Conservation (phyloP, 1,140 invertebrate genomes). For the Zelostemma sp. region DNA sequence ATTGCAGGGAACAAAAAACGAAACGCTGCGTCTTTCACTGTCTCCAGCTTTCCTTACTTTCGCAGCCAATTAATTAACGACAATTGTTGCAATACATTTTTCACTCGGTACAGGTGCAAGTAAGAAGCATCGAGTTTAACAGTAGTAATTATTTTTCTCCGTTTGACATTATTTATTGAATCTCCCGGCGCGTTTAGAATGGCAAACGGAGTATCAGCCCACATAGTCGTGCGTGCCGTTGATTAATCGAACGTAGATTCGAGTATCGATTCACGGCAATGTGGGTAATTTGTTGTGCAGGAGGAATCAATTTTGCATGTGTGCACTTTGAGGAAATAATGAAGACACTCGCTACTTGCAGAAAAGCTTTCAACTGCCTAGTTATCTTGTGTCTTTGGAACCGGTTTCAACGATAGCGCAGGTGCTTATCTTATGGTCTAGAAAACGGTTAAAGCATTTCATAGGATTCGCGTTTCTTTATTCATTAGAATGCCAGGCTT, state of each 20-base stretch:
- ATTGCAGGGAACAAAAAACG: too few species aligned
- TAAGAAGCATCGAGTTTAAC: constrained; percentile 6
- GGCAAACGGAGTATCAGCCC: neutral
- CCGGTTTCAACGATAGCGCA: constrained; percentile 1
- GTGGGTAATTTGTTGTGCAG: constrained; percentile 15
- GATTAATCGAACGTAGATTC: neutral
- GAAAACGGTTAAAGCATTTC: neutral
- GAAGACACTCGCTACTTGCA: constrained; percentile 1
- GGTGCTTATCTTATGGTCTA: neutral
- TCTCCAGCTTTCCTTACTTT: too few species aligned
- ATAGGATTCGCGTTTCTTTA: neutral
- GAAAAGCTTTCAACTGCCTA: neutral
- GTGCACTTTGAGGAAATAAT: neutral
- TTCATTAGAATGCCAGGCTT: neutral
- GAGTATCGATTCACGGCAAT: constrained; percentile 8
- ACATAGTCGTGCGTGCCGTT: neutral
- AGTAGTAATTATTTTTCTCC: neutral
- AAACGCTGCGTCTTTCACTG: too few species aligned
- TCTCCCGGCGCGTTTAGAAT: neutral
- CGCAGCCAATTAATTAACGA: constrained; percentile 5
- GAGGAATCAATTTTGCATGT: constrained; percentile 8
- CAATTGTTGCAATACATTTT: neutral
- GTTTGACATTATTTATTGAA: neutral
- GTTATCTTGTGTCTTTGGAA: neutral
- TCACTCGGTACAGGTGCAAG: neutral